phyloP scores from a whole-genome alignment of 37 sponge, comb jelly and placozoan genomes.

The Crambe crambe region DNA sequence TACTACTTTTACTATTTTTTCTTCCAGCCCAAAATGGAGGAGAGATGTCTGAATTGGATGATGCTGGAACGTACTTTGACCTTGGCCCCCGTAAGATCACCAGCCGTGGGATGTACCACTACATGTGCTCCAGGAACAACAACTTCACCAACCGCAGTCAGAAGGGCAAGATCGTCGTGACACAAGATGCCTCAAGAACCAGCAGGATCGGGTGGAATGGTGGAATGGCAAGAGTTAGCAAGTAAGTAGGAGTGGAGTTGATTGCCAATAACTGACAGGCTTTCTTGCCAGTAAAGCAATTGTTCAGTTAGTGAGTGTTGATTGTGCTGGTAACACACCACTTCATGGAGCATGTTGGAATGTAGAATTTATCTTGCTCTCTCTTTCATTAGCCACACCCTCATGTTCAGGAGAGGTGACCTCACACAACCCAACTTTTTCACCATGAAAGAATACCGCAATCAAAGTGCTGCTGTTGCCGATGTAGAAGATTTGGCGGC shows the following conservation, averaged over 20 bases:
- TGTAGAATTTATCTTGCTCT: too few species aligned
- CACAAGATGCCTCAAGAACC: not conserved
- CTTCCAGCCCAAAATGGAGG: slow-evolving; percentile 86
- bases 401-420: slow-evolving; percentile 5
- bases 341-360: too few species aligned
- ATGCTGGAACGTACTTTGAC: slow-evolving; percentile 98
- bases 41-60: slow-evolving; percentile 97
- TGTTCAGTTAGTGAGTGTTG: too few species aligned
- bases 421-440: not conserved
- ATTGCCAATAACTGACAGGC: too few species aligned
- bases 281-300: too few species aligned
- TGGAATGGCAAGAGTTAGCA: slow-evolving; percentile 23
- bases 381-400: not conserved
- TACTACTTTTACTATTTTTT: not conserved
- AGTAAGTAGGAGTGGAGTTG: slow-evolving; percentile 44
- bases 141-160: slow-evolving; percentile 99
- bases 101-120: slow-evolving; percentile 77
- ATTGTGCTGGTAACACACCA: too few species aligned
- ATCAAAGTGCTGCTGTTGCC: not conserved
- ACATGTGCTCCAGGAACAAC: slow-evolving; percentile 97
- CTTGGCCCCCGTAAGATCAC: slow-evolving; percentile 87
- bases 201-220: slow-evolving; percentile 59
- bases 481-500: not conserved
- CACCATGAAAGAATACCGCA: not conserved
- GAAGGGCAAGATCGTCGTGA: slow-evolving; percentile 87